A percentile compares a stretch with the other conserved stretches of the same genome.
These are phyloP conservation scores for Drosophila meridiana DNA, from an alignment of 2,888 invertebrate genomes.

Conservation along the genomic window DNA sequence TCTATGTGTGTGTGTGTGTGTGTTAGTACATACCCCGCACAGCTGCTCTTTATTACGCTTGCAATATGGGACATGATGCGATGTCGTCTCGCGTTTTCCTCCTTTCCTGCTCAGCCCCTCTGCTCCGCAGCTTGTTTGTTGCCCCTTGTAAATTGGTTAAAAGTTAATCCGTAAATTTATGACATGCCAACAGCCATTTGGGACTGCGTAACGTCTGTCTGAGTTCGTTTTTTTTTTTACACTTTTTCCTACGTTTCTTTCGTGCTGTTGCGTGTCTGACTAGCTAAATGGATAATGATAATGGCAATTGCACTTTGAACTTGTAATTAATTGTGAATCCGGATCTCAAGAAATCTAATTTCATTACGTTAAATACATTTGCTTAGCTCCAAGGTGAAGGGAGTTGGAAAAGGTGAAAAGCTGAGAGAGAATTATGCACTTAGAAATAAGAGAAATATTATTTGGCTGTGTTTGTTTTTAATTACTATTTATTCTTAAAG, in stretches of 20 bases:
- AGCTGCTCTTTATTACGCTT: constrained; percentile 78
- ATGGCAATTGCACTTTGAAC: constrained; percentile 75
- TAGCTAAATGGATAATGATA: constrained; percentile 69
- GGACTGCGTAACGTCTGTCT: constrained; percentile 52
- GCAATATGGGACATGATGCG: constrained; percentile 74
- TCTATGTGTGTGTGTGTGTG: constrained; percentile 21
- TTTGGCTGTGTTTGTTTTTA: not conserved
- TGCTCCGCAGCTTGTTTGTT: constrained; percentile 52
- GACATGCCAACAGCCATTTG: constrained; percentile 77
- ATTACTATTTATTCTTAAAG: not conserved
- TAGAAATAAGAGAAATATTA: not conserved
- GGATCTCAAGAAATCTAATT: constrained; percentile 31
- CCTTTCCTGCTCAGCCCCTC: not conserved
- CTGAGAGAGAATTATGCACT: not conserved
- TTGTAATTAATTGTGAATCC: constrained; percentile 62
- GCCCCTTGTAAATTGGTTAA: constrained; percentile 78
- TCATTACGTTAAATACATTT: constrained; percentile 24
- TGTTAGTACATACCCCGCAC: constrained; percentile 42
- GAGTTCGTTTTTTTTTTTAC: constrained; percentile 10
- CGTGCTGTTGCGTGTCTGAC: constrained; percentile 55
- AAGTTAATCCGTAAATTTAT: constrained; percentile 79
- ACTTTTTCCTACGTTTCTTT: constrained; percentile 3
- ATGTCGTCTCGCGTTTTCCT: constrained; percentile 50
- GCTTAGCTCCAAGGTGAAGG: not conserved
- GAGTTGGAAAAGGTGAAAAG: not conserved